Percentiles rank a stretch among this genome's conserved stretches.
Evolutionary conservation across 2,113 vertebrate species (phyloP).

Genomic region (Butorides virescens): DNA sequence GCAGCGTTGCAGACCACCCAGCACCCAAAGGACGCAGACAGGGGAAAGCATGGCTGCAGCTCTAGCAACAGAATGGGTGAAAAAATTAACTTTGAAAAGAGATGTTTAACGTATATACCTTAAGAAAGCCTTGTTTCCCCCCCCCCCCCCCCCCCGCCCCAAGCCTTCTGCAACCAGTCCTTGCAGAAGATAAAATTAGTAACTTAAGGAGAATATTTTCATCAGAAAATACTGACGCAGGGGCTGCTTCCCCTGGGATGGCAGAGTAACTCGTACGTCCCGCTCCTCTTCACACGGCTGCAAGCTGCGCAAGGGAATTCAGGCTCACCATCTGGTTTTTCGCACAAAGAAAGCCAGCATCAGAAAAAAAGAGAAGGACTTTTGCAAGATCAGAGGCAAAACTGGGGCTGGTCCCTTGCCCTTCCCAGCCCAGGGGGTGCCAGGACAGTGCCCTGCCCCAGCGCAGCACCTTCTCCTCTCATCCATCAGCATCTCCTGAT

Average conservation of each 20-base stretch:
- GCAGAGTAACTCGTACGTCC: background rate
- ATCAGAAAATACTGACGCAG: background rate
- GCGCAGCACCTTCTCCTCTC: background rate
- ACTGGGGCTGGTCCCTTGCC: background rate
- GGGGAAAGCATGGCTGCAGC: background rate
- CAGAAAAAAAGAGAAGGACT: background rate
- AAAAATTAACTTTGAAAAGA: background rate
- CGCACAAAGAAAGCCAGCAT: background rate
- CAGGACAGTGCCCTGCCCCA: background rate
- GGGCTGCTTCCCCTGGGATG: background rate
- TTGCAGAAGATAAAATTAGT: background rate
- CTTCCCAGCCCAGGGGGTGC: fast-evolving
- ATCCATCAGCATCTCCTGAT: background rate
- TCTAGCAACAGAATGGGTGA: background rate
- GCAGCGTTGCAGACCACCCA: background rate
- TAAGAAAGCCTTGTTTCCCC: background rate
- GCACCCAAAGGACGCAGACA: background rate
- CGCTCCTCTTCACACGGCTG: background rate
- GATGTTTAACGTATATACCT: background rate
- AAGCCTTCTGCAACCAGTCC: background rate
- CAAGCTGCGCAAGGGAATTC: background rate
- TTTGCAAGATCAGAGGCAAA: background rate
- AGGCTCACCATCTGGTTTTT: background rate
- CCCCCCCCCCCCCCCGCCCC: too few relatives aligned
- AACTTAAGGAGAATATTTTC: background rate